Evolutionary conservation across 2,888 invertebrate species (phyloP).

Genomic region (Chaetoderma sp.): DNA sequence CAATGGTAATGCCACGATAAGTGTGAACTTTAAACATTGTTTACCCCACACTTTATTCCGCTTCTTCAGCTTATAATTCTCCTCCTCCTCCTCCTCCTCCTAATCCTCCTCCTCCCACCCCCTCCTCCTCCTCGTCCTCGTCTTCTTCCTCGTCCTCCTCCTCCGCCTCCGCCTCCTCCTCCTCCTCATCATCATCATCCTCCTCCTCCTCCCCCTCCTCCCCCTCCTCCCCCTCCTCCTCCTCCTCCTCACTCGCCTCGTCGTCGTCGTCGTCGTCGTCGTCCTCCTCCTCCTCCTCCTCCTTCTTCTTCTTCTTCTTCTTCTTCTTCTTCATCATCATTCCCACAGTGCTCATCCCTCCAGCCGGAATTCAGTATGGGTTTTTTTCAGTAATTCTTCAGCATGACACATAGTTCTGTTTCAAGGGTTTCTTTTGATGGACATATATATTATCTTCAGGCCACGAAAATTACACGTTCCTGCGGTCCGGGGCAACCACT

Average conservation of each 20-base stretch:
- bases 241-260: slow-evolving; percentile 19
- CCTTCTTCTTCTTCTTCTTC: slow-evolving; percentile 2
- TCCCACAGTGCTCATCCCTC: no score
- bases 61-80: slow-evolving; percentile 34
- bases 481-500: no score
- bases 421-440: no score
- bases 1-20: no score
- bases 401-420: no score
- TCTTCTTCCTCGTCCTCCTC: neutral
- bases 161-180: neutral
- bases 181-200: no score
- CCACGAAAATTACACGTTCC: no score
- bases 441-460: no score
- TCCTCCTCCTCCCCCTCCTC: slow-evolving; percentile 16
- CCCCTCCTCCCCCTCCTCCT: slow-evolving; percentile 12
- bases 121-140: neutral
- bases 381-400: no score
- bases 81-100: slow-evolving; percentile 21
- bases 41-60: no score
- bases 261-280: slow-evolving; percentile 4
- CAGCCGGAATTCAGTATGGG: no score
- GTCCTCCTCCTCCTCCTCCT: neutral
- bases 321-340: neutral
- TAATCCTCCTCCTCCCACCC: neutral
- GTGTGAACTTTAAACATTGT: no score